phyloP scores from a whole-genome alignment of 92 coral and sea anemone species.

The Phenganax subtilis region DNA sequence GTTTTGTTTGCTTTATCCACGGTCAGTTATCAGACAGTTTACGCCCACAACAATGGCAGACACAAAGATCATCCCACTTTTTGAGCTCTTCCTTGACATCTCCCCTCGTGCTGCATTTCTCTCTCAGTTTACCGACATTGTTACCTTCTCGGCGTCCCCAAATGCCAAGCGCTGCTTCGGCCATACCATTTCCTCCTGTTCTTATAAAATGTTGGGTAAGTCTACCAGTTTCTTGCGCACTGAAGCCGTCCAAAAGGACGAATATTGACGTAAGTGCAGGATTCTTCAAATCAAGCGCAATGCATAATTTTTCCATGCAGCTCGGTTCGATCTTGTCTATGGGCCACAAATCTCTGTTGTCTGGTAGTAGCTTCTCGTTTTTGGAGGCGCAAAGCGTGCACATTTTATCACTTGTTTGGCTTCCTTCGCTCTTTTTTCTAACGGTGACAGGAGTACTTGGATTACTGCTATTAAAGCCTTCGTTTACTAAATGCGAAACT shows the following conservation, averaged over 20 bases:
- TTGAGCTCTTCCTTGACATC: neutral
- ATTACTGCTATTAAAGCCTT: too few relatives aligned
- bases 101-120: neutral
- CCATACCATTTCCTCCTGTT: neutral
- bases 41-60: slow-evolving; percentile 24
- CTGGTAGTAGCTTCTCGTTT: neutral
- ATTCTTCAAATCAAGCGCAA: neutral
- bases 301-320: neutral
- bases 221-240: neutral
- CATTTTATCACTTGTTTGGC: too few relatives aligned
- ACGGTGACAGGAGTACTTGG: too few relatives aligned
- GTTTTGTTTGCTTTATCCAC: neutral
- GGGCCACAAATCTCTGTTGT: neutral
- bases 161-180: neutral
- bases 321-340: neutral
- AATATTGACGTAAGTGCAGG: too few relatives aligned
- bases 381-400: too few relatives aligned
- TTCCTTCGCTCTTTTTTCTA: too few relatives aligned
- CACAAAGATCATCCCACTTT: neutral
- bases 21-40: neutral
- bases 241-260: neutral
- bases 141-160: neutral
- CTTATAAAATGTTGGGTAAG: neutral
- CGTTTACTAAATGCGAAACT: too few relatives aligned
- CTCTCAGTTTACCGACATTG: neutral